Evolutionary conservation across 1,140 invertebrate genomes (phyloP).

Genomic region (Pseudomyrmex flavicornis): DNA sequence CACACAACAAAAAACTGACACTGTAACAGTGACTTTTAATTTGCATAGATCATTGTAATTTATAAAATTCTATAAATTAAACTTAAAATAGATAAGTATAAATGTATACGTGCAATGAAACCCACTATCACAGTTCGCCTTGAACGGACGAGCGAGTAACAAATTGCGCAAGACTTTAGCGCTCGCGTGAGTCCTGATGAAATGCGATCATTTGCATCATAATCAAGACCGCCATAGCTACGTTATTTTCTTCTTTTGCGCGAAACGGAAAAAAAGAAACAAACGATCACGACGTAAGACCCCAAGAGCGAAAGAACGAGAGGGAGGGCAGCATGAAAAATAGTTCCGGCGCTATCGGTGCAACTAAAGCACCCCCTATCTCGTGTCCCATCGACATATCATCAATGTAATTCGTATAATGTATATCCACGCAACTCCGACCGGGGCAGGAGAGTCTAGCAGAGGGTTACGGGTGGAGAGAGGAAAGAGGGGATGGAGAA

Average conservation of each 20-base stretch:
- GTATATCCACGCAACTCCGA: constrained; percentile 68
- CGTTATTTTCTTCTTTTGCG: constrained; percentile 40
- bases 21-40: neutral
- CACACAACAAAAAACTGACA: neutral
- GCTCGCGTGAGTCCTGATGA: constrained; percentile 55
- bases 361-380: constrained; percentile 67
- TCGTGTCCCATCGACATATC: constrained; percentile 75
- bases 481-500: neutral
- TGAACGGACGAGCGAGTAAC: constrained; percentile 38
- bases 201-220: constrained; percentile 59
- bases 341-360: constrained; percentile 66
- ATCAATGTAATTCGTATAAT: constrained; percentile 77
- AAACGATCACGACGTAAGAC: constrained; percentile 46
- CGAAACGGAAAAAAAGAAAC: constrained; percentile 50
- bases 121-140: constrained; percentile 27
- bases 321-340: constrained; percentile 64
- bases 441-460: constrained; percentile 16
- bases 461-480: constrained; percentile 7
- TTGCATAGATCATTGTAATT: constrained; percentile 16
- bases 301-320: neutral
- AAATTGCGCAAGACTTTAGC: constrained; percentile 38
- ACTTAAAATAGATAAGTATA: too few relatives aligned
- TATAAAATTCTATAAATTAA: constrained; percentile 10
- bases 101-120: neutral
- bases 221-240: constrained; percentile 41